Percentiles rank a stretch among this genome's conserved stretches.
Conservation (phyloP, 35 echinoderm and acorn worm species). For the Apostichopus parvimensis region DNA sequence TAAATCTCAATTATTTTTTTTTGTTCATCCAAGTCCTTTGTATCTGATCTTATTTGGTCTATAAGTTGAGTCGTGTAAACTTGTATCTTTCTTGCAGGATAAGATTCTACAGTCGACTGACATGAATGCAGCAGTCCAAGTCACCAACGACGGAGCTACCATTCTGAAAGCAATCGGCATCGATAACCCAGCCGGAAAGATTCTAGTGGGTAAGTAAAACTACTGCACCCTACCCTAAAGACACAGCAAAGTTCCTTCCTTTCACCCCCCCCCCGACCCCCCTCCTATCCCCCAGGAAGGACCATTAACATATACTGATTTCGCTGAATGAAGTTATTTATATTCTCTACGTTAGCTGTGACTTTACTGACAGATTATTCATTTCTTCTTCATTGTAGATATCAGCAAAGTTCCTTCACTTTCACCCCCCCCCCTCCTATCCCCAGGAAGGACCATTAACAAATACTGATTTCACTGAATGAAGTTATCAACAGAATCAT, state of each 20-base stretch:
- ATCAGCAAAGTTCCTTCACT: constrained; percentile 2
- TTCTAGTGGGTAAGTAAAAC: constrained; percentile 81
- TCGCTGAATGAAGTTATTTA: background rate
- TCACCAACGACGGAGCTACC: constrained; percentile 97
- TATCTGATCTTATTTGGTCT: too few relatives aligned
- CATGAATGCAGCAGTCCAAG: constrained; percentile 64
- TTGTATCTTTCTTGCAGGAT: constrained; percentile 58
- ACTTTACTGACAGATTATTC: background rate
- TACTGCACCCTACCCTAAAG: too few relatives aligned
- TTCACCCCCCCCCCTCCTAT: background rate
- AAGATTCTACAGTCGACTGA: constrained; percentile 87
- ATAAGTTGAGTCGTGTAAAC: too few relatives aligned
- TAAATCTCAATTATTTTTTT: too few relatives aligned
- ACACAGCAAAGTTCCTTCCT: too few relatives aligned
- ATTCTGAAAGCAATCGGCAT: constrained; percentile 88
- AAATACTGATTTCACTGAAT: background rate
- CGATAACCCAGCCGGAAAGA: constrained; percentile 94
- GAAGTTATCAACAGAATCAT: background rate
- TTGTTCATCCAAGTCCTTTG: too few relatives aligned
- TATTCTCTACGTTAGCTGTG: background rate
- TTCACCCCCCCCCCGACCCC: too few relatives aligned
- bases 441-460: background rate
- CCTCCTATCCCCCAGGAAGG: background rate
- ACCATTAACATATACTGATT: background rate
- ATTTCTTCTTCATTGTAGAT: constrained; percentile 35